Conservation (phyloP, 2,888 invertebrate genomes). For the Heliconius aoede region DNA sequence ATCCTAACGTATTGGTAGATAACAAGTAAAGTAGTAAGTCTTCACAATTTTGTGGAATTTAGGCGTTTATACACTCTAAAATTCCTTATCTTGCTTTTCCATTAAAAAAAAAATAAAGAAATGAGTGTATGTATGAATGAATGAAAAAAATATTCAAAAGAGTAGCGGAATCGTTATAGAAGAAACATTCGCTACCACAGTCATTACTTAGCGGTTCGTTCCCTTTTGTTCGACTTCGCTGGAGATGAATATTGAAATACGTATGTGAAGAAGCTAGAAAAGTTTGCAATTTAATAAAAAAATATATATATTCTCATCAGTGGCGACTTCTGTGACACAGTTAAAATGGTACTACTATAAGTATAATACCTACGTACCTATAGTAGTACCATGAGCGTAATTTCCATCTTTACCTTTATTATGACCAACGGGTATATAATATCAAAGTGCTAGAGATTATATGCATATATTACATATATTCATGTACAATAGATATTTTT, state of each 20-base stretch:
- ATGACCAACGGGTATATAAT: too few relatives aligned
- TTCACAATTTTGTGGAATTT: not conserved
- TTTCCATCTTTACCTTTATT: too few relatives aligned
- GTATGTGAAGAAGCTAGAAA: constrained; percentile 25
- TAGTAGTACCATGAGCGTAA: not conserved
- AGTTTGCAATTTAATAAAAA: constrained; percentile 22
- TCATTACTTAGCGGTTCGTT: constrained; percentile 48
- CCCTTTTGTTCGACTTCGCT: constrained; percentile 41
- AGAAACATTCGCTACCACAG: constrained; percentile 39
- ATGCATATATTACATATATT: too few relatives aligned
- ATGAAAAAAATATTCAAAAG: constrained; percentile 43
- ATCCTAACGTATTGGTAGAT: not conserved
- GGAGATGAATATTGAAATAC: constrained; percentile 41
- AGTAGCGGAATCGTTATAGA: constrained; percentile 44
- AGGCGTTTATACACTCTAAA: constrained; percentile 16
- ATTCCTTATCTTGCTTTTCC: constrained; percentile 30
- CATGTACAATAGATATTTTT: not conserved
- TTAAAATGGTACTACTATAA: too few relatives aligned
- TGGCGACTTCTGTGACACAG: not conserved
- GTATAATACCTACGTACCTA: too few relatives aligned
- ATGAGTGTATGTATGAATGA: constrained; percentile 34
- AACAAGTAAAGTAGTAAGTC: too few relatives aligned
- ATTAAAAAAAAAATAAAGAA: constrained; percentile 35
- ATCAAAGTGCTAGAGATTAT: too few relatives aligned
- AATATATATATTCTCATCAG: constrained; percentile 1